phyloP scores from a whole-genome alignment of 1,140 invertebrate species.

The Conopomorpha cramerella region DNA sequence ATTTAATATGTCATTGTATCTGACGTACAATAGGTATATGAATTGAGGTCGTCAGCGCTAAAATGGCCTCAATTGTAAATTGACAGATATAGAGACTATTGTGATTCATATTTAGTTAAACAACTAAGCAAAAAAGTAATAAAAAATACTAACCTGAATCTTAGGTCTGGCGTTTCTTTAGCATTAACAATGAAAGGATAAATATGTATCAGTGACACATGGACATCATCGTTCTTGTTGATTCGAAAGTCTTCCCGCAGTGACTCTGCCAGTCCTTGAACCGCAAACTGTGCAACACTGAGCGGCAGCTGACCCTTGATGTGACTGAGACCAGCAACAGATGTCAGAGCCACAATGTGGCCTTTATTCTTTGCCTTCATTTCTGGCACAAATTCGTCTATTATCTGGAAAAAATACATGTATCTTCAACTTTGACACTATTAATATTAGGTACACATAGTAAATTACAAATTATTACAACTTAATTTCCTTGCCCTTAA shows the following conservation, averaged over 20 bases:
- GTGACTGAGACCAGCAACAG: slow-evolving; percentile 71
- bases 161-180: slow-evolving; percentile 63
- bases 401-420: slow-evolving; percentile 62
- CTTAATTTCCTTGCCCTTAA: no score
- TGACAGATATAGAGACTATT: no score
- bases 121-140: slow-evolving; percentile 1
- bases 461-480: no score
- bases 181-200: slow-evolving; percentile 66
- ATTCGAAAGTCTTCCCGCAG: slow-evolving; percentile 64
- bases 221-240: slow-evolving; percentile 56
- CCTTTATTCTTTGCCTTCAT: slow-evolving; percentile 69
- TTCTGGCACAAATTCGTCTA: slow-evolving; percentile 68
- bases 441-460: no score
- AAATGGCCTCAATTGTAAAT: no score
- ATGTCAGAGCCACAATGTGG: slow-evolving; percentile 72
- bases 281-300: slow-evolving; percentile 73
- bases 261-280: slow-evolving; percentile 68
- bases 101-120: no score
- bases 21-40: no score
- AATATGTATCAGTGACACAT: slow-evolving; percentile 64
- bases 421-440: no score
- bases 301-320: slow-evolving; percentile 67
- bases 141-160: slow-evolving; percentile 54
- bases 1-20: no score
- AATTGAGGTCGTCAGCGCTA: no score